Percentiles rank a stretch among this genome's conserved stretches.
Conservation (phyloP, 1,140 invertebrate species). For the Drosophila pseudoobscura region DNA sequence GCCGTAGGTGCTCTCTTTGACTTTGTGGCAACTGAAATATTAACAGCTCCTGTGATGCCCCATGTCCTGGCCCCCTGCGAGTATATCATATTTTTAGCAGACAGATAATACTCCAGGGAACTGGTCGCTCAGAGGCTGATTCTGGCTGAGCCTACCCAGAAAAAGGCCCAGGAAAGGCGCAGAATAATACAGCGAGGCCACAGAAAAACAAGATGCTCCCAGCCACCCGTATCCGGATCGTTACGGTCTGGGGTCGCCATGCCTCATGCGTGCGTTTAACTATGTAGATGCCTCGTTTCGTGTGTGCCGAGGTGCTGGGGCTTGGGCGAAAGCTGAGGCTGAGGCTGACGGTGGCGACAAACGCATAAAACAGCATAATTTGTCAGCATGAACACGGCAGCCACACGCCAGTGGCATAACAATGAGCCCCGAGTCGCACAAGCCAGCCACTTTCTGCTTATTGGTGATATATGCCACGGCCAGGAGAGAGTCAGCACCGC, state of each 20-base stretch:
- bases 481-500: not conserved
- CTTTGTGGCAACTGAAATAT: constrained; percentile 70
- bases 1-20: constrained; percentile 34
- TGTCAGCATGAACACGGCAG: constrained; percentile 71
- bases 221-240: constrained; percentile 16
- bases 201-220: constrained; percentile 62
- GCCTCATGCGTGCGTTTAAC: constrained; percentile 64
- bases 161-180: constrained; percentile 23
- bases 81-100: constrained; percentile 68
- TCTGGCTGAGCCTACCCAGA: constrained; percentile 14
- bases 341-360: constrained; percentile 56
- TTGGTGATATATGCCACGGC: constrained; percentile 24
- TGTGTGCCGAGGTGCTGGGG: not conserved
- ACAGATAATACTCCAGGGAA: constrained; percentile 75
- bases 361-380: constrained; percentile 80
- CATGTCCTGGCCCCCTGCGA: constrained; percentile 40
- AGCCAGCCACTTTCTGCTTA: constrained; percentile 11
- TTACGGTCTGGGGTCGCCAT: constrained; percentile 28
- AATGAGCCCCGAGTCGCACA: constrained; percentile 52
- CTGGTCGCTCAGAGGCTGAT: constrained; percentile 10
- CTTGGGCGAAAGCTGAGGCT: not conserved
- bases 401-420: constrained; percentile 61
- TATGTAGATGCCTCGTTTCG: constrained; percentile 8
- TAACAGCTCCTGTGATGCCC: constrained; percentile 59
- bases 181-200: constrained; percentile 47